A percentile compares a stretch with the other conserved stretches of the same genome.
These are phyloP conservation scores for Rhizomys pruinosus DNA, from an alignment of 2,113 vertebrate species.

Conservation along the genomic window DNA sequence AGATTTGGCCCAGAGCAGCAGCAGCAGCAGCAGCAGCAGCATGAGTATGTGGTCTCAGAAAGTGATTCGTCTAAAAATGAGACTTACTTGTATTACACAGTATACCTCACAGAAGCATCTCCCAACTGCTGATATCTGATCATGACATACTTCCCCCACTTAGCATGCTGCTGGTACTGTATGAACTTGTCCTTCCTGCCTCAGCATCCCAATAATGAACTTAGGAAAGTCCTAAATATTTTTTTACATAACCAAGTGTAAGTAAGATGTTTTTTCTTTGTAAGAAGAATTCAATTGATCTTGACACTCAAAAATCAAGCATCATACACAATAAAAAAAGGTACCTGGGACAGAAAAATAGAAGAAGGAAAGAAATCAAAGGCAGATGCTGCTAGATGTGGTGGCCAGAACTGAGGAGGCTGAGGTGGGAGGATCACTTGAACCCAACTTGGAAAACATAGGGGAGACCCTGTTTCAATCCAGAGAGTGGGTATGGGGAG, in stretches of 20 bases:
- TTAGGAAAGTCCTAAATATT: not conserved
- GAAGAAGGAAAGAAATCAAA: constrained; percentile 19
- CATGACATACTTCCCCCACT: not conserved
- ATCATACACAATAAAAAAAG: not conserved
- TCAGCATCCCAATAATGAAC: not conserved
- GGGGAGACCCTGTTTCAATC: not conserved
- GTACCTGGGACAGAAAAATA: not conserved
- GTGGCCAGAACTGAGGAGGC: not conserved
- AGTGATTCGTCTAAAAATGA: not conserved
- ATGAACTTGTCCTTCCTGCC: not conserved
- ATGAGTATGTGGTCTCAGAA: not conserved
- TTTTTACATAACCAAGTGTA: not conserved
- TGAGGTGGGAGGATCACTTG: not conserved
- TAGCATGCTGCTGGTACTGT: not conserved
- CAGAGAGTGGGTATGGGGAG: too few relatives aligned
- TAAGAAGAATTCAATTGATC: constrained; percentile 6
- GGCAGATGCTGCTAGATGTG: not conserved
- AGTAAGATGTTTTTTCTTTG: constrained; percentile 21
- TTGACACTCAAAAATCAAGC: constrained; percentile 30
- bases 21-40: not conserved
- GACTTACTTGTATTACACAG: not conserved
- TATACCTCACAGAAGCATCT: not conserved
- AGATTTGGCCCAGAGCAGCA: not conserved
- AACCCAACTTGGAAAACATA: not conserved
- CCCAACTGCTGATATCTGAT: not conserved